Base-by-base conservation (phyloP, 2,113 vertebrate species). In the Columba livia region DNA sequence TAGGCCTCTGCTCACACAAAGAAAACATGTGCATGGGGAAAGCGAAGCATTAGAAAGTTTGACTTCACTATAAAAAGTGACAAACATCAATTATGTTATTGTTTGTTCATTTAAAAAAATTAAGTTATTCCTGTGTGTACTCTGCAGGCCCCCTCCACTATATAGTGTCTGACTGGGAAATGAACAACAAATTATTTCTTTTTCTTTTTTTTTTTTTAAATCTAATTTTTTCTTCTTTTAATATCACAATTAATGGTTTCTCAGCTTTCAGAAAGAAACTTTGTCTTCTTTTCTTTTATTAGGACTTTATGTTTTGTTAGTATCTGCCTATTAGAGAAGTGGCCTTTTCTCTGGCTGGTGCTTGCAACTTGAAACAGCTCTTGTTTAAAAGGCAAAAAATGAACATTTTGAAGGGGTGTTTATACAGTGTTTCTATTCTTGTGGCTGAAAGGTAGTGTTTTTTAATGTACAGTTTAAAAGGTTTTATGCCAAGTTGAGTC, bases 401-500 rank as follows among this genome's bases (percentile, higher is more conserved):
- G n/a, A 90, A 42, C 11, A 91, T 90, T 97, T 90, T 58, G 71
- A 92, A 82, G 28, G 66, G 6, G 11, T 91, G 58, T 95, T 97
- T 97, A 74, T 94, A 87, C 50, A 71, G 5, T 79, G 31, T 89
- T 81, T 94, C 60, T 92, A 15, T 90, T 77, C 38, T 85, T 77
- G 29, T 82, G 54, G 64, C 89, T 96, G 79, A 93, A 95, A 95
- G 51, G n/a, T 62, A 95, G 81, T 94, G 42, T 70, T 97, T 94
- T 97, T 90, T 94, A 94, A 94, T 92, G 58, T 90, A 65, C 51
- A 50, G 16, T 91, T 95, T 95, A 89, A 88, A 96, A 97, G 88
- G 80, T 96, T 97, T 97, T 89, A 29, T 93, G 92, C 95, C 88
- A 95, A 82, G 74, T 93, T 94, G 82, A 94, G 44, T 91, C 80